phyloP scores from a whole-genome alignment of 2,888 invertebrate genomes.

The Rapana venosa region DNA sequence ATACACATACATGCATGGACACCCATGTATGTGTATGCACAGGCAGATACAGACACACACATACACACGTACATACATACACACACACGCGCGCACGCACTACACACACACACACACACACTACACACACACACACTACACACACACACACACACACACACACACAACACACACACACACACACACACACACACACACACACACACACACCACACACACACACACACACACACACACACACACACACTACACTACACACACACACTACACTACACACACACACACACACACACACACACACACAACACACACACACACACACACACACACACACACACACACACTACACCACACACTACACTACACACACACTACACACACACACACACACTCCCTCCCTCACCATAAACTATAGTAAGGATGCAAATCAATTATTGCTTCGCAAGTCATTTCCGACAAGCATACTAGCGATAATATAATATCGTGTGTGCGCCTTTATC shows the following conservation, averaged over 20 bases:
- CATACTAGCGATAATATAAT: too few relatives aligned
- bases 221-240: too few relatives aligned
- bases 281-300: neutral
- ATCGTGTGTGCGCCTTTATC: neutral
- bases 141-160: too few relatives aligned
- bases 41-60: neutral
- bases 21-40: neutral
- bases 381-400: neutral
- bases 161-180: neutral
- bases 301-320: neutral
- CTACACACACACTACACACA: too few relatives aligned
- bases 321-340: neutral
- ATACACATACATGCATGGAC: neutral
- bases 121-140: neutral
- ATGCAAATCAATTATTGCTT: neutral
- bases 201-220: neutral
- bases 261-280: neutral
- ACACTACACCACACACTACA: neutral
- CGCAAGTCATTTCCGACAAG: too few relatives aligned
- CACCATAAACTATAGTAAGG: neutral
- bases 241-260: neutral
- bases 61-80: neutral
- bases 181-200: neutral
- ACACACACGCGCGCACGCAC: too few relatives aligned
- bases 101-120: neutral